A percentile compares a stretch with the other conserved stretches of the same genome.
Conservation (phyloP, 2,797 vertebrate genomes). For the Semotilus atromaculatus region DNA sequence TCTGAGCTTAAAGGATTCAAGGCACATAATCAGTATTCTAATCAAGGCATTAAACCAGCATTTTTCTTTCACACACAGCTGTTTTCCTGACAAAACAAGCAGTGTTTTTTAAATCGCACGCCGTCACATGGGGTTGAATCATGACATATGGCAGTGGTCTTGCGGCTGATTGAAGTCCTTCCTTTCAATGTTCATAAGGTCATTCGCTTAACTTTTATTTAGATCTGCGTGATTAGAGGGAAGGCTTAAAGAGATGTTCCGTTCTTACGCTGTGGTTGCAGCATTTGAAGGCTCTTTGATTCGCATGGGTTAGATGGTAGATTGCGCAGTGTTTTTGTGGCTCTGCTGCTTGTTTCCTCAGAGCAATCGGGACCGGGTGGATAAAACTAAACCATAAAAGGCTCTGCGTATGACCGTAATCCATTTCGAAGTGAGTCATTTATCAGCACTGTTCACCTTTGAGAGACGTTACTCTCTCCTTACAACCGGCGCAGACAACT, state of each 20-base stretch:
- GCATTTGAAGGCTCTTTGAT: slow-evolving; percentile 32
- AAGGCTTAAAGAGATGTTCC: slow-evolving; percentile 26
- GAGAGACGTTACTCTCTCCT: slow-evolving; percentile 25
- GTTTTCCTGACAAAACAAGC: not conserved
- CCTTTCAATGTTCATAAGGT: slow-evolving; percentile 8
- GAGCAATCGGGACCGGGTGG: not conserved
- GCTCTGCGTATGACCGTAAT: slow-evolving; percentile 18
- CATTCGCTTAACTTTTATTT: slow-evolving; percentile 30
- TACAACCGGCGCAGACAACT: slow-evolving; percentile 7
- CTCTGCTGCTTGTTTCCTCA: slow-evolving; percentile 2
- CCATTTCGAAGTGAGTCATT: slow-evolving; percentile 42
- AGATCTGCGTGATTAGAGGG: slow-evolving; percentile 19
- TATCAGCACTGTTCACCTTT: slow-evolving; percentile 34
- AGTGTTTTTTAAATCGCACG: not conserved
- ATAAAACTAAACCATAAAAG: slow-evolving; percentile 39
- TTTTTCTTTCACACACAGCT: slow-evolving; percentile 39
- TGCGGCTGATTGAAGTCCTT: slow-evolving; percentile 25
- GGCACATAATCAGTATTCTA: slow-evolving; percentile 47
- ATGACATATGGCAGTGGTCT: slow-evolving; percentile 14
- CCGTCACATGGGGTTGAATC: not conserved
- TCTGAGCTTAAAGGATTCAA: slow-evolving; percentile 54
- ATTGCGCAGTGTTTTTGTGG: slow-evolving; percentile 7
- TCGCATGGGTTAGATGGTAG: not conserved
- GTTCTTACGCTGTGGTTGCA: not conserved
- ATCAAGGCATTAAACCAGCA: slow-evolving; percentile 55